Base-by-base conservation (phyloP, 2,113 vertebrate genomes). In the Alligator mississippiensis region DNA sequence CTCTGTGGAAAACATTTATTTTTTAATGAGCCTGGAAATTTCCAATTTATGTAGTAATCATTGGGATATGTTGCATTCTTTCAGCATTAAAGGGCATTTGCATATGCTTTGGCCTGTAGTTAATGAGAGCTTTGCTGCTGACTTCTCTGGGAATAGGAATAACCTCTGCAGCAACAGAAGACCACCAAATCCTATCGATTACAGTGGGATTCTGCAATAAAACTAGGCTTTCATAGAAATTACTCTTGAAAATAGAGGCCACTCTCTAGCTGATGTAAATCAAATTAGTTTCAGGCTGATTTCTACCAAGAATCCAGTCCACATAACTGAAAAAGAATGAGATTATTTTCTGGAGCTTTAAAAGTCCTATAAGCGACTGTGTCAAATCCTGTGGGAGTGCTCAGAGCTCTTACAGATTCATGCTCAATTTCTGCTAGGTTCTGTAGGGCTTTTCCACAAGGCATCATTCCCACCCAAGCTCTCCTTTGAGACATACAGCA, bases 401-500 rank as follows among this genome's bases (percentile, higher is more conserved):
- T 96, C 54, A 91, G 94, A 94, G 83, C 94, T 90, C 90, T 96
- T 85, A 79, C 91, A 96, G 95, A 95, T 96, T 91, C 91, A 90
- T 96, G 91, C 93, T 94, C 94, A 96, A 91, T 96, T 94, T 94
- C 92, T 91, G 74, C 83, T 28, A 93, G 78, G 84, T 90, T 95
- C 91, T 96, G 90, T 63, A 90, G 94, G 95, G 93, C 92, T 93
- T 90, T 95, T 60, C 76, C 90, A 77, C 90, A 80, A 93, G 90
- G 95, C 92, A 91, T 96, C 93, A 95, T 91, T 91, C 94, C 94
- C 89, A 90, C 88, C 95, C 92, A 24, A 93, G 88, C 16, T 77
- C 82, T 96, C 93, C 96, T 94, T 92, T 66, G 94, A 96, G 96
- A 72, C 87, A 93, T 93, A 94, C 89, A 93, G 90, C 96, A 94